These are phyloP conservation scores for Euzophera pinguis DNA, from an alignment of 2,888 invertebrate genomes.

Conservation along the genomic window DNA sequence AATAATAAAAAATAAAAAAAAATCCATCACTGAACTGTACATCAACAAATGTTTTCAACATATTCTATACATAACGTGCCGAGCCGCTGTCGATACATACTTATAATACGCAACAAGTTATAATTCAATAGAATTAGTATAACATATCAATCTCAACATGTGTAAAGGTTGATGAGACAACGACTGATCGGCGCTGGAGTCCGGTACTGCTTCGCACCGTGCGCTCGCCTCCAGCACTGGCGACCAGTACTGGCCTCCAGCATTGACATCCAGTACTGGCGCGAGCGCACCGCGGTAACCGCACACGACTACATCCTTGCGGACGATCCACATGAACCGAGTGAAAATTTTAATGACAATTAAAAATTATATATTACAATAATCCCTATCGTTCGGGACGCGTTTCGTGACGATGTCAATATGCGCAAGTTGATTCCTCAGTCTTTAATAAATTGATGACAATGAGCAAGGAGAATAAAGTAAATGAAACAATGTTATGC, in stretches of 20 bases:
- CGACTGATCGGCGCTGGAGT: slow-evolving; percentile 48
- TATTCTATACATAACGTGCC: slow-evolving; percentile 35
- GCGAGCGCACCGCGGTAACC: slow-evolving; percentile 40
- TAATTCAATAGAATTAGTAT: slow-evolving; percentile 79
- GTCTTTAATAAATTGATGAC: slow-evolving; percentile 79
- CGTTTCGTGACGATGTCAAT: slow-evolving; percentile 74
- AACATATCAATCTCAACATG: slow-evolving; percentile 79
- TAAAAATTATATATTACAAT: slow-evolving; percentile 61
- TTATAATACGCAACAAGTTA: slow-evolving; percentile 77
- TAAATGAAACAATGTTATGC: slow-evolving; percentile 76
- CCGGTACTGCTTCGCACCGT: slow-evolving; percentile 25
- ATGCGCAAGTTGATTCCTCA: slow-evolving; percentile 78
- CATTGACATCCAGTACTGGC: slow-evolving; percentile 23
- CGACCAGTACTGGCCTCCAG: slow-evolving; percentile 16
- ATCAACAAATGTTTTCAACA: slow-evolving; percentile 59
- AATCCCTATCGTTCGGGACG: slow-evolving; percentile 63
- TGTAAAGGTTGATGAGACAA: slow-evolving; percentile 75
- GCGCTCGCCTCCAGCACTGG: slow-evolving; percentile 12
- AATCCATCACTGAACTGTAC: slow-evolving; percentile 60
- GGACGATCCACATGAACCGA: slow-evolving; percentile 48
- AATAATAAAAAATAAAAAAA: slow-evolving; percentile 67
- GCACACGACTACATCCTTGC: slow-evolving; percentile 37
- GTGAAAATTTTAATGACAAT: slow-evolving; percentile 55
- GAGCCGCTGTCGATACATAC: slow-evolving; percentile 43
- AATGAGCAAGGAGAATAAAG: slow-evolving; percentile 75